Base-by-base conservation (phyloP, 2,113 vertebrate genomes). In the Delphinus delphis region DNA sequence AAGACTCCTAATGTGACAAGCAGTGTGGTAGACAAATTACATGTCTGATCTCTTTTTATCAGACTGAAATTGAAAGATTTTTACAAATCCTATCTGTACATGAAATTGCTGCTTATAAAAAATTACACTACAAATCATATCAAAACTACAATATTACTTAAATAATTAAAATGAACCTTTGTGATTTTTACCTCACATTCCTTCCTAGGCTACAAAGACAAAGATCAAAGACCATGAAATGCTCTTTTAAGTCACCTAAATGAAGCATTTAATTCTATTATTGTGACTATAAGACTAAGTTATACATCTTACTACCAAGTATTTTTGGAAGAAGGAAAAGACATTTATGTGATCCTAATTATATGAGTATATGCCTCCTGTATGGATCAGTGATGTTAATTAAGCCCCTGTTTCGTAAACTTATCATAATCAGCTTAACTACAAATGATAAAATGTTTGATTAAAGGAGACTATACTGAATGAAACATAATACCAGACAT, bases 401-500 rank as follows among this genome's bases (percentile, higher is more conserved):
- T 97, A 98, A 96, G 47, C 77, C 55, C 93, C 95, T 92, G 63
- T 87, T 98, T 94, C 81, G 91, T 97, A 97, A 88, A 96, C 97
- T 98, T 96, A 95, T 95, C 90, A 95, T 97, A 97, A 98, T 89
- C 80, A 97, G 55, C 18, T 67, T 90, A 92, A 15, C 67, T 97
- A 93, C 84, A 97, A 94, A 95, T 62, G n/a, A 81, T 92, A 93
- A 77, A 97, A 97, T 63, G 86, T 94, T 97, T 97, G 65, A 98
- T 98, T 96, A 96, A 96, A 97, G 85, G 55, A 90, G 92, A 62
- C 58, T 21, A 3, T 84, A 65, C 90, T 93, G 95, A 92, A 63
- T 89, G 95, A 92, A 85, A 96, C 76, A 71, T 18, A 11, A 33
- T 73, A 87, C 33, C 1, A 82, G 55, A 53, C 8, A 63, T 41